Evolutionary conservation across 2,113 vertebrate genomes (phyloP).

Genomic region (Thalassarche chlororhynchos): DNA sequence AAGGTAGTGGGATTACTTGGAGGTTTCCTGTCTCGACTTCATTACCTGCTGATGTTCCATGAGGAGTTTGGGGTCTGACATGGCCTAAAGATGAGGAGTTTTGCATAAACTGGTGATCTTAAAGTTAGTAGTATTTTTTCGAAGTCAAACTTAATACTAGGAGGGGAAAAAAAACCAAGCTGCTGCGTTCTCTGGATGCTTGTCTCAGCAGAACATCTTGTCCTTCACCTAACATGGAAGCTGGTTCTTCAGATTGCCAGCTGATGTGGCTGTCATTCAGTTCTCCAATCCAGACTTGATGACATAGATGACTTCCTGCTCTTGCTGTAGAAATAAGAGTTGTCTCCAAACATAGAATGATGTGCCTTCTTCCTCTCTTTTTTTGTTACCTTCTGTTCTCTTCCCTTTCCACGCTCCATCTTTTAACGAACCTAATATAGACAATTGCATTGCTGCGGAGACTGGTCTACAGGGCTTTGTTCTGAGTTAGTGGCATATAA

Average conservation of each 20-base stretch:
- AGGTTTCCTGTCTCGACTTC: not conserved
- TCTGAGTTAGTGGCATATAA: not conserved
- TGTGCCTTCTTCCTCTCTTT: not conserved
- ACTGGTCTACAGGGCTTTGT: not conserved
- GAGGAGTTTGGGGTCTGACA: not conserved
- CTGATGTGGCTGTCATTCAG: not conserved
- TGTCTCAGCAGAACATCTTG: not conserved
- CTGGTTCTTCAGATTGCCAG: not conserved
- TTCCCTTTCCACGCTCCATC: not conserved
- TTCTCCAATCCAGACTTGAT: not conserved
- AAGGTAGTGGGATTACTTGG: not conserved
- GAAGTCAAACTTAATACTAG: not conserved
- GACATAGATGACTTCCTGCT: not conserved
- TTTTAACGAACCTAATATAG: not conserved
- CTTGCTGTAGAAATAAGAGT: not conserved
- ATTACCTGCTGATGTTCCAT: not conserved
- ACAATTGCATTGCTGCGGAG: not conserved
- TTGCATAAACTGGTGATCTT: not conserved
- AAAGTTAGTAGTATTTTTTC: not conserved
- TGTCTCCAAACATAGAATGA: not conserved
- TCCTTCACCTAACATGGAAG: not conserved
- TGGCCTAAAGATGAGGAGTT: not conserved
- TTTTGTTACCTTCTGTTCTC: not conserved
- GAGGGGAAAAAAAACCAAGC: not conserved
- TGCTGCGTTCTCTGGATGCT: not conserved